Base-by-base conservation (phyloP, 2,888 invertebrate species). In the Trichogramma evanescens region DNA sequence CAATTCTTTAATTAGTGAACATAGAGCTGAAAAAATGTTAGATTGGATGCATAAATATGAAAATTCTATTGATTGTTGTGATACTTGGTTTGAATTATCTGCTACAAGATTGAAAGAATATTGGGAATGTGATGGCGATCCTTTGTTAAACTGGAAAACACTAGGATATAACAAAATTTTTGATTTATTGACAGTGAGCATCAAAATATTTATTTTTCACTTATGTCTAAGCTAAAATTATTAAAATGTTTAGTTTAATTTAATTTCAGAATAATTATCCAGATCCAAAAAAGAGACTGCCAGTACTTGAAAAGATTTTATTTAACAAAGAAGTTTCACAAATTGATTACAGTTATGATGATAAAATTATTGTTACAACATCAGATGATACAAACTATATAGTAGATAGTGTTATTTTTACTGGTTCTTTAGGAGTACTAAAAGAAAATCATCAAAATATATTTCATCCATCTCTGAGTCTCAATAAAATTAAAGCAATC, bases 81-180 rank as follows among this genome's bases (percentile, higher is more conserved):
- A 83, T 79, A 74, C 83, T 74, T 79, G 91, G 84, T 79, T 83
- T 78, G 81, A 86, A 49, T 83, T 89, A 52, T 90, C 91, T 0
- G 81, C 87, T 0, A 79, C 78, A 61, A 86, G 86, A 0, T 78
- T 86, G 46, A 74, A 81, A 1, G 84, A 87, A 65, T 87, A 86
- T 70, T 81, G 84, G 82, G 77, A 79, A 0, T 89, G 89, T 71
- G 85, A 86, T 6, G 93, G 93, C 0, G 85, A 90, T 70, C 78
- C 79, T 10, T 74, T 86, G 67, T 78, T 89, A 4, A 85, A 88
- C 70, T 93, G 91, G 92, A 89, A 87, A 67, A 82, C 84, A 56
- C 83, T 81, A 63, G 91, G 91, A 2, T 92, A 84, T 71, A 81
- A 80, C 64, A 86, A 81, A 2, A 78, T 92, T 61, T 77, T 93